Percentiles rank a stretch among this genome's conserved stretches.
Conservation (phyloP, 2,113 vertebrate species). For the Saguinus midas region DNA sequence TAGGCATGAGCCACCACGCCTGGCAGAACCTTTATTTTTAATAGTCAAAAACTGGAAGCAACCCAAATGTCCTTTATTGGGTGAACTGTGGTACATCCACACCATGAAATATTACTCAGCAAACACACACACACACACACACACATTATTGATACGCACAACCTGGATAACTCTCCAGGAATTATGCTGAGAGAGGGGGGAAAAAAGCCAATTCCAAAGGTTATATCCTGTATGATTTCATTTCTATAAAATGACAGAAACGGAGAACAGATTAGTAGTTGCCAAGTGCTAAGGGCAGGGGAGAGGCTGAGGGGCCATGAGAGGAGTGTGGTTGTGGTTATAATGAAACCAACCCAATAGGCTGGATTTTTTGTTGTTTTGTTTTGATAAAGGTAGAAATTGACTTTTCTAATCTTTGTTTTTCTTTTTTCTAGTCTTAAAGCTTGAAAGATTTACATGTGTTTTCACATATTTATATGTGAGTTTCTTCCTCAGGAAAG, state of each 20-base stretch:
- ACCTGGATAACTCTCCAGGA: not conserved
- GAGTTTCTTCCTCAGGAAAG: no score
- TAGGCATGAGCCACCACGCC: no score
- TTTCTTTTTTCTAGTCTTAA: no score
- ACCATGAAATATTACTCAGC: not conserved
- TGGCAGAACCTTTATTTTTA: not conserved
- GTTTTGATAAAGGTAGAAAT: no score
- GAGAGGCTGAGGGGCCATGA: fast-evolving
- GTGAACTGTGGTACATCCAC: not conserved
- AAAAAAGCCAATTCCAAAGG: not conserved
- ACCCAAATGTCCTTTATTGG: not conserved
- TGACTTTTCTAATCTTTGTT: no score
- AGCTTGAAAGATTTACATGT: no score
- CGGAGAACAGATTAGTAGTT: not conserved
- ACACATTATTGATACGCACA: not conserved
- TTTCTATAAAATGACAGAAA: not conserved
- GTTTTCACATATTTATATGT: no score
- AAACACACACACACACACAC: not conserved
- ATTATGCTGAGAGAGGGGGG: not conserved
- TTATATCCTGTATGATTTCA: not conserved
- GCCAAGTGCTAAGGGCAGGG: not conserved
- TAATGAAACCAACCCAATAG: no score
- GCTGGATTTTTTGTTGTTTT: no score
- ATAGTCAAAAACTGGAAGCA: not conserved
- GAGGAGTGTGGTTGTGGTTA: not conserved